Evolutionary conservation across 2,113 vertebrate genomes (phyloP).

Genomic region (Cheilinus undulatus): DNA sequence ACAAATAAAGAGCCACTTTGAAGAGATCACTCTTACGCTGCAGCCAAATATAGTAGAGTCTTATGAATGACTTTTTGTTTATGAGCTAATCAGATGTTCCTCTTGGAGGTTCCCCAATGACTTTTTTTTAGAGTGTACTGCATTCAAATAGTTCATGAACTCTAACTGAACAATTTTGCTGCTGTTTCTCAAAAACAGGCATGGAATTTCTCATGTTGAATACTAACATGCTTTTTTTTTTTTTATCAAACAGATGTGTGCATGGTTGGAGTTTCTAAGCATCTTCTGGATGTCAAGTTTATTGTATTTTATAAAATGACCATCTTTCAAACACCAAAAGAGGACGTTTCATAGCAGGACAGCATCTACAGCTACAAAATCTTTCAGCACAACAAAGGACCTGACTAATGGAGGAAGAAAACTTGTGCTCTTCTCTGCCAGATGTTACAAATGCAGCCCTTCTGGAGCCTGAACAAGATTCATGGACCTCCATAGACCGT

Average conservation of each 20-base stretch:
- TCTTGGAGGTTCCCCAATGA: neutral
- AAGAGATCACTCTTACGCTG: neutral
- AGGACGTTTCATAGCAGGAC: conserved; percentile 34
- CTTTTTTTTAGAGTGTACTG: neutral
- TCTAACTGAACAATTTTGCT: neutral
- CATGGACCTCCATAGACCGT: conserved; percentile 27
- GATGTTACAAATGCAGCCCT: conserved; percentile 38
- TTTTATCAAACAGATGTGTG: conserved; percentile 48
- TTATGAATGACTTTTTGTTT: conserved; percentile 48
- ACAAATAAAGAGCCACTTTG: neutral
- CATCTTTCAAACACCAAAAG: conserved; percentile 2
- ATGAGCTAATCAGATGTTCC: neutral
- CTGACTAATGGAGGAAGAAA: conserved; percentile 73
- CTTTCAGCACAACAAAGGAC: conserved; percentile 6
- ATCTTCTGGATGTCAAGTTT: conserved; percentile 1
- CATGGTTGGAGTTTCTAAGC: conserved; percentile 3
- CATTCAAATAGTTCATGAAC: conserved; percentile 1
- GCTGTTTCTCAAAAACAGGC: neutral
- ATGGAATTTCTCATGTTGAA: neutral
- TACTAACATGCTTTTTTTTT: conserved; percentile 1
- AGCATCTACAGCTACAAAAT: conserved; percentile 12
- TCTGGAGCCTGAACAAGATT: conserved; percentile 29
- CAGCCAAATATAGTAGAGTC: conserved; percentile 2
- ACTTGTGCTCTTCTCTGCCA: conserved; percentile 33
- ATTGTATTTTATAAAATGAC: conserved; percentile 38